Conservation (phyloP, 2,797 vertebrate species). For the Hypotaenidia okinawae region DNA sequence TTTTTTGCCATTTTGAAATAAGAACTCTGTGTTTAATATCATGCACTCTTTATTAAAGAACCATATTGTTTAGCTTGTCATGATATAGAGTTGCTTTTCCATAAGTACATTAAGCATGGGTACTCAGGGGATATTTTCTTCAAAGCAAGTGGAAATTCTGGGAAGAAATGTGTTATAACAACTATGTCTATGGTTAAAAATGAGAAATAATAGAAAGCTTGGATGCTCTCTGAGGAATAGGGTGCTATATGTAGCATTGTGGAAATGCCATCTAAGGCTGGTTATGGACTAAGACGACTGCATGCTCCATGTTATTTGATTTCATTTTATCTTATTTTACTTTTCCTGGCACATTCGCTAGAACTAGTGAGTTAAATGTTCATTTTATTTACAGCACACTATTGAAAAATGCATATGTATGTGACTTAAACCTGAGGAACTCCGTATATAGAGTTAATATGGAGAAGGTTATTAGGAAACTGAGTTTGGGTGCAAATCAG, state of each 20-base stretch:
- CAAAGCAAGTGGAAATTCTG: conserved; percentile 86
- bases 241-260: conserved; percentile 17
- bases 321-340: conserved; percentile 12
- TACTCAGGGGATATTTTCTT: conserved; percentile 86
- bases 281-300: conserved; percentile 1
- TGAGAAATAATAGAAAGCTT: conserved; percentile 64
- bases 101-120: conserved; percentile 85
- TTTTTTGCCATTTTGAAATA: conserved; percentile 53
- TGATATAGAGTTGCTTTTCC: conserved; percentile 70
- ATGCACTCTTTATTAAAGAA: conserved; percentile 65
- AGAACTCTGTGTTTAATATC: conserved; percentile 60
- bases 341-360: not conserved
- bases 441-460: not conserved
- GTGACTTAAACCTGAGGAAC: not conserved
- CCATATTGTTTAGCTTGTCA: conserved; percentile 55
- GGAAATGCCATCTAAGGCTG: conserved; percentile 19
- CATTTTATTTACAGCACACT: not conserved
- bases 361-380: not conserved
- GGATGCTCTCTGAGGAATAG: conserved; percentile 35
- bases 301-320: not conserved
- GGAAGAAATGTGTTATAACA: conserved; percentile 74
- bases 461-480: not conserved
- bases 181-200: conserved; percentile 84
- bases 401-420: not conserved
- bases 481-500: not conserved